A percentile compares a stretch with the other conserved stretches of the same genome.
Evolutionary conservation across 2,113 vertebrate species (phyloP).

Genomic region (Daboia siamensis): DNA sequence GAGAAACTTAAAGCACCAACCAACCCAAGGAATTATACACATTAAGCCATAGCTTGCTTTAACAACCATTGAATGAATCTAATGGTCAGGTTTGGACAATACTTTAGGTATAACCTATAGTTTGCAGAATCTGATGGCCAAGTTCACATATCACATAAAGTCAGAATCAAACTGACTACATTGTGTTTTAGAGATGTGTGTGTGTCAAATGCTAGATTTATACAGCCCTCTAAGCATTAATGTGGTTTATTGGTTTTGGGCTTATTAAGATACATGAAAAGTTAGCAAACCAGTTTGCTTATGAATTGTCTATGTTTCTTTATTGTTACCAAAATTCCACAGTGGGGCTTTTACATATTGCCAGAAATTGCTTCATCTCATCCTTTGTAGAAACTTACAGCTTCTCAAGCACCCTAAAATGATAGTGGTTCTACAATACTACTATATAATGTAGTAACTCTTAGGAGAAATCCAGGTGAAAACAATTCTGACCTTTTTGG

Average conservation of each 20-base stretch:
- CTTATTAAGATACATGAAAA: background rate
- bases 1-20: background rate
- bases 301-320: background rate
- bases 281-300: background rate
- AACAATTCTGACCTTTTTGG: conserved; percentile 79
- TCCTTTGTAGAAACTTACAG: background rate
- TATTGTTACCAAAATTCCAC: background rate
- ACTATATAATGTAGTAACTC: background rate
- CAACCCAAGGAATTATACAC: background rate
- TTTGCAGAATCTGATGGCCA: background rate
- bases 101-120: background rate
- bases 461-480: background rate
- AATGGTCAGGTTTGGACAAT: background rate
- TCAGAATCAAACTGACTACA: background rate
- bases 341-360: background rate
- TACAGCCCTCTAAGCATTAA: background rate
- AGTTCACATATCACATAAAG: background rate
- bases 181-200: background rate
- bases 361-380: background rate
- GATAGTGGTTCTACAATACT: background rate
- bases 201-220: background rate
- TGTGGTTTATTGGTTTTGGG: background rate
- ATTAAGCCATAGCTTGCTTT: background rate
- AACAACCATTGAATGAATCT: background rate
- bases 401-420: background rate